These are phyloP conservation scores for Acleris sparsana DNA, from an alignment of 2,888 invertebrate species.

Conservation along the genomic window DNA sequence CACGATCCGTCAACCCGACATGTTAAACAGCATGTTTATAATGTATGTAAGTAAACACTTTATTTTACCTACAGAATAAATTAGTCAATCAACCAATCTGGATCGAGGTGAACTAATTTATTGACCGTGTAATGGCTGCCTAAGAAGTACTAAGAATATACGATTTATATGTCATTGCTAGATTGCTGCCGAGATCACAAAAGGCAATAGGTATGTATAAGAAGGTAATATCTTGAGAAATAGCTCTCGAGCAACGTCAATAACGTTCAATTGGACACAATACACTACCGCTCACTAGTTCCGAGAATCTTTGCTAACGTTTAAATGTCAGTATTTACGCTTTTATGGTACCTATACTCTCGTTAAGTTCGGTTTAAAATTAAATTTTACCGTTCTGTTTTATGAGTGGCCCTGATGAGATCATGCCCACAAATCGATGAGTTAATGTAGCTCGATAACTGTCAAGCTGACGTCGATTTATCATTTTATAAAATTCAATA, in stretches of 20 bases:
- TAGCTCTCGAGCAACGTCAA: slow-evolving; percentile 2
- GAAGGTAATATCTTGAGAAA: background rate
- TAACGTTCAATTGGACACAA: slow-evolving; percentile 8
- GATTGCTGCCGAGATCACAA: background rate
- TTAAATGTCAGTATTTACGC: background rate
- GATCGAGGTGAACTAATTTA: too few species aligned
- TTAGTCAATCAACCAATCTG: too few species aligned
- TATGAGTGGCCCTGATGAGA: slow-evolving; percentile 7
- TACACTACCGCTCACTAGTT: slow-evolving; percentile 9
- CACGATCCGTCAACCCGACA: too few species aligned
- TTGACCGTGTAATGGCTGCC: too few species aligned
- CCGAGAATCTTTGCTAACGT: slow-evolving; percentile 5
- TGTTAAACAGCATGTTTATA: too few species aligned
- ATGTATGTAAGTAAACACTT: too few species aligned
- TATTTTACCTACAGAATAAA: too few species aligned
- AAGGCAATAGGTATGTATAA: background rate
- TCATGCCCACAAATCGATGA: slow-evolving; percentile 9
- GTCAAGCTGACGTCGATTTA: too few species aligned
- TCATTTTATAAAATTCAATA: too few species aligned
- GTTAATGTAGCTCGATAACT: too few species aligned
- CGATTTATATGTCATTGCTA: too few species aligned
- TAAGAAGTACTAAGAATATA: too few species aligned
- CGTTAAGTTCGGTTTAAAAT: slow-evolving; percentile 11
- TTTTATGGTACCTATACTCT: background rate
- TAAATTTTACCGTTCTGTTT: slow-evolving; percentile 12